These are phyloP conservation scores for Spodoptera picta DNA, from an alignment of 2,888 invertebrate genomes.

Conservation along the genomic window DNA sequence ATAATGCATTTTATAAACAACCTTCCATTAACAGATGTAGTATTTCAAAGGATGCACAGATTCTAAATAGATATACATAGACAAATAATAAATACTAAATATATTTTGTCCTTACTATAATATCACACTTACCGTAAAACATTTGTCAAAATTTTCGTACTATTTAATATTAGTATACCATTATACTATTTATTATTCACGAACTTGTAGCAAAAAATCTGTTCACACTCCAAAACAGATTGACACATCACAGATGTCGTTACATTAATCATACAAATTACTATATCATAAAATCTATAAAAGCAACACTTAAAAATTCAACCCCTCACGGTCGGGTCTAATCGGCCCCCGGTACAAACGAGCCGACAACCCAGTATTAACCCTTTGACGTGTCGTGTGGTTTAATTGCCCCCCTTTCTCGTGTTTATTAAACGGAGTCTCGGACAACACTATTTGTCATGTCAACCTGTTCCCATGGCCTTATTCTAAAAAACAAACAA, in stretches of 20 bases:
- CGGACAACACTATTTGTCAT: conserved; percentile 75
- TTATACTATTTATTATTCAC: too few relatives aligned
- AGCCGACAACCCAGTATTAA: conserved; percentile 74
- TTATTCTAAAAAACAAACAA: conserved; percentile 63
- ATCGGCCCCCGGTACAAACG: conserved; percentile 58
- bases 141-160: neutral
- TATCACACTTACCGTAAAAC: too few relatives aligned
- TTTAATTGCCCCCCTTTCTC: conserved; percentile 77
- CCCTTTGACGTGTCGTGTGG: conserved; percentile 86
- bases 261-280: conserved; percentile 47
- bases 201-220: neutral
- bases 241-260: conserved; percentile 48
- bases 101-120: too few relatives aligned
- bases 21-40: too few relatives aligned
- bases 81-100: too few relatives aligned
- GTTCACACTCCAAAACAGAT: neutral
- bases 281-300: conserved; percentile 54
- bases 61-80: too few relatives aligned
- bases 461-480: conserved; percentile 72
- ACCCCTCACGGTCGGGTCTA: conserved; percentile 44
- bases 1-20: too few relatives aligned
- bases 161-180: neutral
- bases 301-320: conserved; percentile 61
- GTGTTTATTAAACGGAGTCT: conserved; percentile 82
- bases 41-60: too few relatives aligned